These are phyloP conservation scores for Patella pellucida DNA, from an alignment of 2,888 invertebrate species.

Conservation along the genomic window DNA sequence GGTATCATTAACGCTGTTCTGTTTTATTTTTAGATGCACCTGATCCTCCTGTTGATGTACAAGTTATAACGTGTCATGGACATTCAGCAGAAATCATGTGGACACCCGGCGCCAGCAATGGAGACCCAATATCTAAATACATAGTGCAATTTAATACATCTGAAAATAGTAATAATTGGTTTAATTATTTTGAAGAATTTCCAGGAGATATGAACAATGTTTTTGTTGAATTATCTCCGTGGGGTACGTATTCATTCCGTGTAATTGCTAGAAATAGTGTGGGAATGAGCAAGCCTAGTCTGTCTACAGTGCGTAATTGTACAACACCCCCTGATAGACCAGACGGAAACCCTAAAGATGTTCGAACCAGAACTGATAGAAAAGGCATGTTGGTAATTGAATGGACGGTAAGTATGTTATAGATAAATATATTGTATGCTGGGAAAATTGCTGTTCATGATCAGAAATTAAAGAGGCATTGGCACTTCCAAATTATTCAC, in stretches of 20 bases:
- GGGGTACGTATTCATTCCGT: conserved; percentile 69
- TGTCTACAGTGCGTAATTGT: conserved; percentile 56
- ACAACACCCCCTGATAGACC: conserved; percentile 63
- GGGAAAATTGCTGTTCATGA: background rate
- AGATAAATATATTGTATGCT: background rate
- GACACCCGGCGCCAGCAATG: conserved; percentile 92
- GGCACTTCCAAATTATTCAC: no score
- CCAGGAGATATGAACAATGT: conserved; percentile 40
- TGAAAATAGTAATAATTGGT: conserved; percentile 92
- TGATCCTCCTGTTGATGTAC: conserved; percentile 82
- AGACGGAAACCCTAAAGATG: conserved; percentile 66
- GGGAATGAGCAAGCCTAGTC: conserved; percentile 68
- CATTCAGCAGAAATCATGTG: conserved; percentile 74
- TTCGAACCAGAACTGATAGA: conserved; percentile 65
- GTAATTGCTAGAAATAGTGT: conserved; percentile 67
- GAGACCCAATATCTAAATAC: conserved; percentile 90
- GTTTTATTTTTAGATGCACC: conserved; percentile 81
- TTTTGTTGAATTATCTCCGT: conserved; percentile 60
- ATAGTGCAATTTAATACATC: conserved; percentile 93
- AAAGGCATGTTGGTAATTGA: conserved; percentile 66
- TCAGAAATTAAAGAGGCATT: no score
- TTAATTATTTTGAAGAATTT: conserved; percentile 52
- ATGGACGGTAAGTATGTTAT: conserved; percentile 64
- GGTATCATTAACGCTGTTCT: no score
- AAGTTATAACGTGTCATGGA: conserved; percentile 76